phyloP scores from a whole-genome alignment of 2,113 vertebrate species.

The Dolichallabes microphthalmus region DNA sequence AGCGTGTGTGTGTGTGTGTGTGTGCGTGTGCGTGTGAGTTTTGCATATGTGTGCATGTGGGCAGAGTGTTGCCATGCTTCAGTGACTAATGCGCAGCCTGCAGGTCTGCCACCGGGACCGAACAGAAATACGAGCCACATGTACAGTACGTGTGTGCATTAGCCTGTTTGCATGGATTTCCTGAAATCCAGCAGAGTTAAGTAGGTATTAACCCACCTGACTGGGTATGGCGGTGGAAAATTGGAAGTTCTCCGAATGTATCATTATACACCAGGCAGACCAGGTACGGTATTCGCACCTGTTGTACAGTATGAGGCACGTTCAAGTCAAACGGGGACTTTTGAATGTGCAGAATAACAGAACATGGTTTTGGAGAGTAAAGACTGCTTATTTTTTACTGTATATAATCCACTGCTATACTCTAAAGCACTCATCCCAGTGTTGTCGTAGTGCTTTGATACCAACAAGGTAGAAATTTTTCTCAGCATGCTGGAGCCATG shows the following conservation, averaged over 20 bases:
- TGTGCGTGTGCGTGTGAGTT: slow-evolving; percentile 3
- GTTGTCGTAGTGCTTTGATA: too few species aligned
- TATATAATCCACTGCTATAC: too few species aligned
- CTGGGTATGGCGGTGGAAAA: slow-evolving; percentile 6
- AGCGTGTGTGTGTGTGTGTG: slow-evolving; percentile 6
- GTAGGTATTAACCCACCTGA: slow-evolving; percentile 20
- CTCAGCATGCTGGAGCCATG: too few species aligned
- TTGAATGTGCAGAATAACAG: too few species aligned
- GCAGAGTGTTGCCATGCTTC: slow-evolving; percentile 51
- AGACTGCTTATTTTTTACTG: too few species aligned
- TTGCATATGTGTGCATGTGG: slow-evolving; percentile 2
- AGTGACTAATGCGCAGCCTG: slow-evolving; percentile 64
- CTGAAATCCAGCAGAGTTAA: slow-evolving; percentile 31
- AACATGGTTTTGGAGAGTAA: too few species aligned
- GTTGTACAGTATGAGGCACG: too few species aligned
- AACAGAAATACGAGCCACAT: slow-evolving; percentile 43
- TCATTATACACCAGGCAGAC: slow-evolving; percentile 16
- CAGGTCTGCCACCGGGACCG: slow-evolving; percentile 50
- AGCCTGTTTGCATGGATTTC: slow-evolving; percentile 11
- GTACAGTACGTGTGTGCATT: not conserved
- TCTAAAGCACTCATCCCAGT: too few species aligned
- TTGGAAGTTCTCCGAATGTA: not conserved
- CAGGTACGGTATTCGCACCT: not conserved
- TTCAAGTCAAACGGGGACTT: too few species aligned
- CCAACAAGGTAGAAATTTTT: too few species aligned